These are phyloP conservation scores for Unio delphinus DNA, from an alignment of 2,888 invertebrate genomes.

Conservation along the genomic window DNA sequence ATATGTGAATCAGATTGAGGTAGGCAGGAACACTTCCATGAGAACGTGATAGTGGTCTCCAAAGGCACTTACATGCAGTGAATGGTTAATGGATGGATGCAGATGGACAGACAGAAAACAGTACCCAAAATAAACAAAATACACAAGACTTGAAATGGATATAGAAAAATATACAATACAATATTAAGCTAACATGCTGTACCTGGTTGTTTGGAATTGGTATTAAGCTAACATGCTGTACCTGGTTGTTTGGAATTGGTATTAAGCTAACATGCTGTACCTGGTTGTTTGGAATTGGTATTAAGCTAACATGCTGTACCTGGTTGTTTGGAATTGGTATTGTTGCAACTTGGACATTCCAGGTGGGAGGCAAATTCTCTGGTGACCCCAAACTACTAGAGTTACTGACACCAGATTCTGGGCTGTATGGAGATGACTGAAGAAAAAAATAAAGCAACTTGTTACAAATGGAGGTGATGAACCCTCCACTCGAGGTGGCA, in stretches of 20 bases:
- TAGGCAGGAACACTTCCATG: too few species aligned
- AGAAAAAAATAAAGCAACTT: conserved; percentile 7
- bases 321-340: conserved; percentile 15
- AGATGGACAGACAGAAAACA: too few species aligned
- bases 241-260: conserved; percentile 15
- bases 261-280: conserved; percentile 8
- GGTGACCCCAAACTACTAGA: conserved; percentile 40
- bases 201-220: conserved; percentile 17
- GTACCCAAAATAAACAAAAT: too few species aligned
- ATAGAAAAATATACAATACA: too few species aligned
- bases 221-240: conserved; percentile 5
- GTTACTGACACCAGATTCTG: conserved; percentile 47
- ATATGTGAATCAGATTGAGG: too few species aligned
- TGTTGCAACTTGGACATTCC: conserved; percentile 37
- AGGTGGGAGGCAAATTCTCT: conserved; percentile 30
- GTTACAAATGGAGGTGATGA: too few species aligned
- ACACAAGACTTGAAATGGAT: too few species aligned
- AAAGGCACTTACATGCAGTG: too few species aligned
- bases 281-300: conserved; percentile 13
- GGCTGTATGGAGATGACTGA: conserved; percentile 62
- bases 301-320: conserved; percentile 4
- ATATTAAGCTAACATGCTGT: not conserved
- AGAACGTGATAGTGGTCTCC: too few species aligned
- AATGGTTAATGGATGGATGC: too few species aligned
- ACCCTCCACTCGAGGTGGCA: too few species aligned